Base-by-base conservation (phyloP, 1,140 invertebrate species). In the Psilanteris sp. region DNA sequence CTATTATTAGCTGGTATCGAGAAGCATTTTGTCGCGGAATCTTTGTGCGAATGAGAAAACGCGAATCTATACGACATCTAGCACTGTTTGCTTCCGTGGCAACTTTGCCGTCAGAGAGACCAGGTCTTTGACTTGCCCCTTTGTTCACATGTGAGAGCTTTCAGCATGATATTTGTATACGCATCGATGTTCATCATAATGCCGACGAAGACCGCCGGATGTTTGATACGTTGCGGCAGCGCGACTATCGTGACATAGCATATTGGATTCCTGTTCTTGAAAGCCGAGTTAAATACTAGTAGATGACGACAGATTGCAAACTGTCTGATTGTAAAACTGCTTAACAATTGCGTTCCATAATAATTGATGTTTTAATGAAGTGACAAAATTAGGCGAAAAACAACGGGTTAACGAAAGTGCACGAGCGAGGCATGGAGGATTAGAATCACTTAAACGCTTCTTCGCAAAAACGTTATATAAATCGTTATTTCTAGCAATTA, bases 181-280 rank as follows among this genome's bases (percentile, higher is more conserved):
- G 46, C 64, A 70, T 70, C 52, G 57, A 76, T 70, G 59, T 66
- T 77, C 66, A 66, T 77, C 66, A 71, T 71, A 72, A 76, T 68
- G 68, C 77, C 76, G 67, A 81, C 76, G 81, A 85, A 79, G 74
- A 81, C 78, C 79, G 77, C 82, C 80, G 81, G 81, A 82, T 85
- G 83, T 84, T 85, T 85, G 83, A 83, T 83, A 84, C 80, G 79
- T 82, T 83, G 83, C 75, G 83, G 83, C 79, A 59, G 26, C 54
- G 79, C 74, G 78, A 80, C 70, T 83, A 77, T 77, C 74, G 67
- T 71, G 59, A 67, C 66, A 71, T 57, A 77, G 59, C 82, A 85
- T 85, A 85, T 85, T 85, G 82, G 72, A 83, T 84, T 85, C 81
- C 81, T 77, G 67, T 79, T 75, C 67, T 62, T 62, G 66, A 77